A percentile compares a stretch with the other conserved stretches of the same genome.
Conservation (phyloP, 2,797 vertebrate genomes). For the Aldrovandia affinis region DNA sequence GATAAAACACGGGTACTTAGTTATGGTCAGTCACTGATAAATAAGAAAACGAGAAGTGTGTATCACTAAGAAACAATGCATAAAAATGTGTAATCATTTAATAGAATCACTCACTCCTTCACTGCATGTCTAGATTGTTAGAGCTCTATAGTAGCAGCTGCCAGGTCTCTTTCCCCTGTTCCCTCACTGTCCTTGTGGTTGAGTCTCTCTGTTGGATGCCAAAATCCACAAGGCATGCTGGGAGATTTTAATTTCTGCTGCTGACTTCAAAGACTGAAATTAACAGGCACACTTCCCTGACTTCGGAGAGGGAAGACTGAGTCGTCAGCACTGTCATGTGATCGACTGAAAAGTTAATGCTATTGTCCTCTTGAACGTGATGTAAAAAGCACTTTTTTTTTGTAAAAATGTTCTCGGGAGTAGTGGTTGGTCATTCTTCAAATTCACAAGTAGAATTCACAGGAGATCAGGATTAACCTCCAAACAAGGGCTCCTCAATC, state of each 20-base stretch:
- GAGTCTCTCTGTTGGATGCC: not conserved
- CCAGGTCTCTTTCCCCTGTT: not conserved
- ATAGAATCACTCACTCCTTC: not conserved
- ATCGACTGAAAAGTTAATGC: not conserved
- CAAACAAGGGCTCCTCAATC: too few species aligned
- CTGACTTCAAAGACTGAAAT: conserved; percentile 1
- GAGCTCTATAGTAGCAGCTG: not conserved
- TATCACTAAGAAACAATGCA: not conserved
- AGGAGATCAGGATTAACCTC: not conserved
- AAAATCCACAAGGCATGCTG: not conserved
- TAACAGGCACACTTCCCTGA: not conserved
- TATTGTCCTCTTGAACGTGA: not conserved
- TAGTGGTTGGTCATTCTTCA: not conserved
- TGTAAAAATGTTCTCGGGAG: not conserved
- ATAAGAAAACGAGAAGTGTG: conserved; percentile 24
- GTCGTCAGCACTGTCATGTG: not conserved
- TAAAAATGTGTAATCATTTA: not conserved
- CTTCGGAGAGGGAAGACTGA: not conserved
- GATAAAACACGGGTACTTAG: conserved; percentile 16
- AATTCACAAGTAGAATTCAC: not conserved
- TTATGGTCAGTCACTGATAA: conserved; percentile 29
- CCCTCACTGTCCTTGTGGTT: conserved; percentile 8
- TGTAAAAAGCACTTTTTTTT: not conserved
- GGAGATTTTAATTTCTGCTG: not conserved
- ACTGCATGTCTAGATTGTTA: not conserved